Conservation (phyloP, 2,888 invertebrate species). For the Noctua pronuba region DNA sequence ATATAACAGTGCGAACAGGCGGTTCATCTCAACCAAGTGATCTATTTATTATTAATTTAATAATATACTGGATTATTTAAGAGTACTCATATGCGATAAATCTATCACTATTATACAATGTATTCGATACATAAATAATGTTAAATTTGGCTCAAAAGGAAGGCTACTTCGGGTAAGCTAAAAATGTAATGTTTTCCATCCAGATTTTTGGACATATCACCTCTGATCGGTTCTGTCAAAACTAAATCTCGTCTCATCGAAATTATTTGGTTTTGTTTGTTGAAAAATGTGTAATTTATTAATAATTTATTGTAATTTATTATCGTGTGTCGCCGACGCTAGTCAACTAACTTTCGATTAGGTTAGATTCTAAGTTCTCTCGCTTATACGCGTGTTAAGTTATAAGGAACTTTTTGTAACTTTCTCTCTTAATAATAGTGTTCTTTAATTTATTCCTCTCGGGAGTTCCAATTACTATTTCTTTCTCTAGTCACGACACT, state of each 20-base stretch:
- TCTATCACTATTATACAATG: conserved; percentile 57
- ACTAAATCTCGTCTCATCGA: conserved; percentile 50
- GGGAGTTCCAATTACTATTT: conserved; percentile 75
- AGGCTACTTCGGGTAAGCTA: conserved; percentile 63
- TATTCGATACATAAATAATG: conserved; percentile 60
- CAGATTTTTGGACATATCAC: conserved; percentile 59
- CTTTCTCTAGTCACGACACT: conserved; percentile 84
- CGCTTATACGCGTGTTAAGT: conserved; percentile 73
- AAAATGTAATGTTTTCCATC: conserved; percentile 63
- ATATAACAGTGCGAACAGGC: conserved; percentile 6
- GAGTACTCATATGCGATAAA: conserved; percentile 57
- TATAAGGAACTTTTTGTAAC: conserved; percentile 70
- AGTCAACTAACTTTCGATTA: conserved; percentile 86
- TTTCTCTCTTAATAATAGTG: conserved; percentile 76
- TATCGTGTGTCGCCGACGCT: conserved; percentile 81
- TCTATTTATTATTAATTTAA: conserved; percentile 34
- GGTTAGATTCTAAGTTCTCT: conserved; percentile 81
- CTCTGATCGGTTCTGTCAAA: conserved; percentile 64
- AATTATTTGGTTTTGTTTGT: conserved; percentile 61
- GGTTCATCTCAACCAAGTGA: neutral
- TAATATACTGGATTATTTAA: conserved; percentile 50
- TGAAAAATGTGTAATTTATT: conserved; percentile 73
- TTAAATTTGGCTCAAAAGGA: conserved; percentile 60
- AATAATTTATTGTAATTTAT: conserved; percentile 81
- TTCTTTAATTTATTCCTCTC: conserved; percentile 78